phyloP scores from a whole-genome alignment of 2,113 vertebrate species.

The Heteronetta atricapilla region DNA sequence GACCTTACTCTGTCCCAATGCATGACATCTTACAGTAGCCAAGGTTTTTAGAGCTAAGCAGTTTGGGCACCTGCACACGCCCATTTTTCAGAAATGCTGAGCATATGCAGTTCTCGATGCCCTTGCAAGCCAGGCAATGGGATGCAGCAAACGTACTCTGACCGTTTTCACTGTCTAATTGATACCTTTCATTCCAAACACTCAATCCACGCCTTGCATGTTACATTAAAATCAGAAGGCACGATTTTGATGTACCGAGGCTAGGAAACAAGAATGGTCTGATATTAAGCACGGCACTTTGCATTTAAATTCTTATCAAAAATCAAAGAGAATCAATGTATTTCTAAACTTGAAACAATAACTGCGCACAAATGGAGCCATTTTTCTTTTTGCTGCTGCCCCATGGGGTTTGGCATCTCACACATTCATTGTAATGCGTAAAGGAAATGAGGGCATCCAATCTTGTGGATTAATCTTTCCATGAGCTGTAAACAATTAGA shows the following conservation, averaged over 20 bases:
- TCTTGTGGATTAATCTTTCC: constrained; percentile 63
- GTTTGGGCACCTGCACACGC: accelerated
- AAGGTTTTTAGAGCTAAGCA: not conserved
- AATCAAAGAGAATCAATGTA: constrained; percentile 24
- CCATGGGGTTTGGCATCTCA: constrained; percentile 56
- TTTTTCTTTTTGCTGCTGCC: constrained; percentile 24
- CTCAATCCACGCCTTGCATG: not conserved
- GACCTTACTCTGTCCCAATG: not conserved
- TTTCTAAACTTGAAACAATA: constrained; percentile 45
- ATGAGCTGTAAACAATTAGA: constrained; percentile 65
- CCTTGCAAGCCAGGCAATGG: not conserved
- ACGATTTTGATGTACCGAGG: not conserved
- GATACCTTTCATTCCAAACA: not conserved
- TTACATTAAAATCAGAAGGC: not conserved
- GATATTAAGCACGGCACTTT: not conserved
- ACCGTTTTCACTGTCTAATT: not conserved
- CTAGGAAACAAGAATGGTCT: not conserved
- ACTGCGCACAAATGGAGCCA: constrained; percentile 23
- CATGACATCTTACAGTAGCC: not conserved
- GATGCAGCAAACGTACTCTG: not conserved
- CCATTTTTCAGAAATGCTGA: not conserved
- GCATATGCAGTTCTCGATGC: not conserved
- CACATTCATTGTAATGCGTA: constrained; percentile 43
- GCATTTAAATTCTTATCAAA: constrained; percentile 51
- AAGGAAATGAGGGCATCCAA: constrained; percentile 64